Evolutionary conservation across 2,888 invertebrate genomes (phyloP), one percentile per base, ranked within the genome.

Genomic region (Drosophila buzzatii): DNA sequence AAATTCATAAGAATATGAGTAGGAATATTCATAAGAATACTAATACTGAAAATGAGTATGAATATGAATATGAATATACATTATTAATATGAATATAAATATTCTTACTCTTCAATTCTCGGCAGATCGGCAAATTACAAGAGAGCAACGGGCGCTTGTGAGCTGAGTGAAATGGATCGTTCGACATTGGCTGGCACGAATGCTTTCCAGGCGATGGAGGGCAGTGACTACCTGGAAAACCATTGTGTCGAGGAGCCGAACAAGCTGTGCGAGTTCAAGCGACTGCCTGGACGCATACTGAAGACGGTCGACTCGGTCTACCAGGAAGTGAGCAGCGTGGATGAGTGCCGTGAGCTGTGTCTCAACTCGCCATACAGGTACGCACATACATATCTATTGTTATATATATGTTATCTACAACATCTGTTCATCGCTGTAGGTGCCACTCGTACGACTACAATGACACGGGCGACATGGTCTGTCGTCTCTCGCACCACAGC

Each of bases 391-490:
- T 10, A 35, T 52, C 2, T 49, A 31, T 31, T 6, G 12, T 33
- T 27, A 35, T 8, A 12, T 51, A 20, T 10, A 31, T 0, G 12
- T 18, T 39, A 33, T n/a, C 3, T 12, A 16, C 1, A 5, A 12
- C 10, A 20, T 14, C 2, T 23, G 14, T 1, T 14, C 33, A 3
- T 14, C 3, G 20, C 16, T 5, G 14, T 20, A 95, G 96, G 91
- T 98, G 98, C 93, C 98, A 98, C 93, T 98, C 98, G 12, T 98
- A 98, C 93, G 98, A 98, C 93, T 98, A 97, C 92, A 98, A 98
- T 58, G 98, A 98, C 92, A 98, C 97, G 1, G 86, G 86, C 0
- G 86, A 86, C 51, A 86, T 86, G 86, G 86, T 86, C 12, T 86
- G 86, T 23, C 79, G 98, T 89, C 95, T 98, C 35, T 97, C 97